phyloP scores from a whole-genome alignment of 2,113 vertebrate genomes.

The Alexandromys fortis region DNA sequence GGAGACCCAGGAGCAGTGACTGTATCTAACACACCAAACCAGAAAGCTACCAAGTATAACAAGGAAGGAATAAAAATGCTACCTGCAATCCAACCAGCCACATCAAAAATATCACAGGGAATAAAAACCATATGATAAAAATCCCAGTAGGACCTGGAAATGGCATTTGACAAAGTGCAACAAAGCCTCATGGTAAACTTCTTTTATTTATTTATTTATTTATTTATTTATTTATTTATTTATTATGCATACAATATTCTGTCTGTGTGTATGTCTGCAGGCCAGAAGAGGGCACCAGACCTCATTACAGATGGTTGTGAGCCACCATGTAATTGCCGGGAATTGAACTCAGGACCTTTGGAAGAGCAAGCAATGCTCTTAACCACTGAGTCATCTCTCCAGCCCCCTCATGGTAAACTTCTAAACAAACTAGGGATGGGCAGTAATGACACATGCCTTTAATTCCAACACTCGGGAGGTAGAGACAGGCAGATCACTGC shows the following conservation, averaged over 20 bases:
- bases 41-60: not conserved
- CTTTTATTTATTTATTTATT: not conserved
- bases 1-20: not conserved
- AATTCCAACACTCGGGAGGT: not conserved
- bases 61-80: not conserved
- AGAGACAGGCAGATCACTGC: not conserved
- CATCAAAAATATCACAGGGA: not conserved
- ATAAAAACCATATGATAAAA: not conserved
- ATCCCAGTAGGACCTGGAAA: not conserved
- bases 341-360: too few relatives aligned
- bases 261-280: too few relatives aligned
- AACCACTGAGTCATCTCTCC: too few relatives aligned
- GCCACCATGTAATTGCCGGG: too few relatives aligned
- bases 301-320: too few relatives aligned
- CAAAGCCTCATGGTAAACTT: not conserved
- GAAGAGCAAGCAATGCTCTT: too few relatives aligned
- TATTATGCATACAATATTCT: too few relatives aligned
- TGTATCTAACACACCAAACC: not conserved
- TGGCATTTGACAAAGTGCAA: not conserved
- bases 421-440: not conserved
- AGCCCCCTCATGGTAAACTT: not conserved
- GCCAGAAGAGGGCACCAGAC: too few relatives aligned
- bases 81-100: not conserved
- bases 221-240: too few relatives aligned
- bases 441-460: not conserved